A percentile compares a stretch with the other conserved stretches of the same genome.
Evolutionary conservation across 2,888 invertebrate genomes (phyloP).

Genomic region (Amphipyra berbera): DNA sequence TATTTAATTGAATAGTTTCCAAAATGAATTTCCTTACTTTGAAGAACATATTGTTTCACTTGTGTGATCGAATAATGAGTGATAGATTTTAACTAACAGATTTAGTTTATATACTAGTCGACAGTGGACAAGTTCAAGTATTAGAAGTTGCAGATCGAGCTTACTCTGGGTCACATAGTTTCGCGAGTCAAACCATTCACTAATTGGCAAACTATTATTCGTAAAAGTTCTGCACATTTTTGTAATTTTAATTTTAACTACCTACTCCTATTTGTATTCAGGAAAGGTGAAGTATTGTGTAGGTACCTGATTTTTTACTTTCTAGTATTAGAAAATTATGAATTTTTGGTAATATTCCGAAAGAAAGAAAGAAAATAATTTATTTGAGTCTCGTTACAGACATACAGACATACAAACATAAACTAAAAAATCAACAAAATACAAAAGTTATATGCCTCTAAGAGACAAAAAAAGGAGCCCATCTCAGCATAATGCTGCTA

Average conservation of each 20-base stretch:
- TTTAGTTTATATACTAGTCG: constrained; percentile 53
- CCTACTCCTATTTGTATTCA: too few species aligned
- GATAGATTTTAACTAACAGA: constrained; percentile 48
- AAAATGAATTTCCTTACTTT: constrained; percentile 52
- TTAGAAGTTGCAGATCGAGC: constrained; percentile 28
- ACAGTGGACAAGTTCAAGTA: constrained; percentile 15
- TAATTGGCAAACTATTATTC: constrained; percentile 2
- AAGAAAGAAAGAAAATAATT: too few species aligned
- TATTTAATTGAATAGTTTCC: not conserved
- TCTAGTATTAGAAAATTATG: too few species aligned
- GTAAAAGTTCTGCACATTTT: not conserved
- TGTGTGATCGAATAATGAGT: constrained; percentile 64
- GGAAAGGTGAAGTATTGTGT: too few species aligned
- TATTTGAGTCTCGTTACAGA: too few species aligned
- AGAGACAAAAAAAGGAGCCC: too few species aligned
- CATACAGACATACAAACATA: too few species aligned
- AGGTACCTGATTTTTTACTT: too few species aligned
- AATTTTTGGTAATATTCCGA: too few species aligned
- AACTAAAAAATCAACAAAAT: too few species aligned
- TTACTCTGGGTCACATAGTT: constrained; percentile 36
- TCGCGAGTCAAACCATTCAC: constrained; percentile 25
- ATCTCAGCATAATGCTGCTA: too few species aligned
- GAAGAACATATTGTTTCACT: constrained; percentile 64
- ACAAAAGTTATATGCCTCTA: too few species aligned
- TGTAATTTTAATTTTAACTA: not conserved